These are phyloP conservation scores for Manacus vitellinus DNA, from an alignment of 2,113 vertebrate genomes.

Conservation along the genomic window DNA sequence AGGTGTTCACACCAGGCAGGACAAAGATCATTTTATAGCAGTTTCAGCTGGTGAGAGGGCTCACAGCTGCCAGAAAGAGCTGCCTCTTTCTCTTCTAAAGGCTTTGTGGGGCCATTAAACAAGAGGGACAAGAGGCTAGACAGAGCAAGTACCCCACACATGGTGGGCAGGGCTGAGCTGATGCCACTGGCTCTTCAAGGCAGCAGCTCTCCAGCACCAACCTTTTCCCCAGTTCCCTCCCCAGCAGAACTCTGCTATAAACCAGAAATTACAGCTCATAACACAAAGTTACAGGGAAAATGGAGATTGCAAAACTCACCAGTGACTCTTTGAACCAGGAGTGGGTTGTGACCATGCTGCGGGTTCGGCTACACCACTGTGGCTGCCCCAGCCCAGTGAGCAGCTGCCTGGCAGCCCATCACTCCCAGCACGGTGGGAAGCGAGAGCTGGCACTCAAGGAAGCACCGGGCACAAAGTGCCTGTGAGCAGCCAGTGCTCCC, in stretches of 20 bases:
- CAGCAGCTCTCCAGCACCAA: background rate
- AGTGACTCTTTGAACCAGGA: background rate
- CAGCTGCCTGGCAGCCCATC: background rate
- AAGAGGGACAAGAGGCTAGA: background rate
- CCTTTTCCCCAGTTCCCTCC: constrained; percentile 14
- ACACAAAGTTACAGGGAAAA: background rate
- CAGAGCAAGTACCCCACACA: background rate
- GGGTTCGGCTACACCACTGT: rapidly evolving
- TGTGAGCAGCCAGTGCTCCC: background rate
- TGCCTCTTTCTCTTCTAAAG: background rate
- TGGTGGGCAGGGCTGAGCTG: background rate
- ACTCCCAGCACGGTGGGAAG: rapidly evolving
- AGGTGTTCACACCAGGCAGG: background rate
- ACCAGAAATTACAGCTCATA: background rate
- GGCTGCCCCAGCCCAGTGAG: background rate
- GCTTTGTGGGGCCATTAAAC: background rate
- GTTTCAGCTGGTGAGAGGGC: background rate
- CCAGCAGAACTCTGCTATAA: background rate
- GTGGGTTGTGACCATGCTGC: background rate
- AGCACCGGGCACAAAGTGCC: background rate
- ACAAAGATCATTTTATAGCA: background rate
- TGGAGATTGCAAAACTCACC: constrained; percentile 54
- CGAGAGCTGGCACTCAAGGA: background rate
- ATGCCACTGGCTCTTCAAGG: background rate
- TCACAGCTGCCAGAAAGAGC: background rate